A percentile compares a stretch with the other conserved stretches of the same genome.
Evolutionary conservation across 1,140 invertebrate species (phyloP).

Genomic region (Tetragnatha versicolor): DNA sequence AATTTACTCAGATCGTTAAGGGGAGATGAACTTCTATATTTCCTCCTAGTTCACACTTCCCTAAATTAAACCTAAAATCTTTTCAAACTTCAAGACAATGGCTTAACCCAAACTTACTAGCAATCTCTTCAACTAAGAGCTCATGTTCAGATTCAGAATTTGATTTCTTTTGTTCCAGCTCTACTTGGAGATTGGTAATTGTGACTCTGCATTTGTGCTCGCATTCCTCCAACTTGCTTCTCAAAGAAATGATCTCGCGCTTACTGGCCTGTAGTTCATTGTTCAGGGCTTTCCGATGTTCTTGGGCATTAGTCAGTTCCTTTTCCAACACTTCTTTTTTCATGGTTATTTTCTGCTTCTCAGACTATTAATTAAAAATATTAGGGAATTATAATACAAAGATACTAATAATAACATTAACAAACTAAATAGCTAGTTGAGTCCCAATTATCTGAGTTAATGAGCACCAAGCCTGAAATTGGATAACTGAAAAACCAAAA

Average conservation of each 20-base stretch:
- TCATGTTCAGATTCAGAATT: conserved; percentile 31
- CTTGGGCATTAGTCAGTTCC: conserved; percentile 28
- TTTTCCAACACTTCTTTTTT: conserved; percentile 32
- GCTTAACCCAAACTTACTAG: conserved; percentile 27
- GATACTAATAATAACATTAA: too few species aligned
- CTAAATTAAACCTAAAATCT: too few species aligned
- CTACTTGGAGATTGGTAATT: conserved; percentile 21
- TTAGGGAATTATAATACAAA: too few species aligned
- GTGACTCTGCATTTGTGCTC: conserved; percentile 17
- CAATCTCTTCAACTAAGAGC: conserved; percentile 15
- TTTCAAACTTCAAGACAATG: too few species aligned
- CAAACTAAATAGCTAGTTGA: too few species aligned
- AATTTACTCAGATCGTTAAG: too few species aligned
- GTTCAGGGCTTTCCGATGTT: conserved; percentile 37
- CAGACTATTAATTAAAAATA: too few species aligned
- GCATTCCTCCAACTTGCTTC: conserved; percentile 13
- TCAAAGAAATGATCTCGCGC: not conserved
- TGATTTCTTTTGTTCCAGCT: conserved; percentile 15
- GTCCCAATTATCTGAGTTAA: too few species aligned
- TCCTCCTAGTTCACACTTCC: too few species aligned
- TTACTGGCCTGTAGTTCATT: conserved; percentile 11
- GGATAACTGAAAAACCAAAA: too few species aligned
- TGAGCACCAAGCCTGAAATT: too few species aligned
- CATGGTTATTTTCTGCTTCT: conserved; percentile 8
- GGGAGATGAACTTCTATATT: too few species aligned